phyloP scores from a whole-genome alignment of 2,113 vertebrate genomes.

The Herpetotheres cachinnans region DNA sequence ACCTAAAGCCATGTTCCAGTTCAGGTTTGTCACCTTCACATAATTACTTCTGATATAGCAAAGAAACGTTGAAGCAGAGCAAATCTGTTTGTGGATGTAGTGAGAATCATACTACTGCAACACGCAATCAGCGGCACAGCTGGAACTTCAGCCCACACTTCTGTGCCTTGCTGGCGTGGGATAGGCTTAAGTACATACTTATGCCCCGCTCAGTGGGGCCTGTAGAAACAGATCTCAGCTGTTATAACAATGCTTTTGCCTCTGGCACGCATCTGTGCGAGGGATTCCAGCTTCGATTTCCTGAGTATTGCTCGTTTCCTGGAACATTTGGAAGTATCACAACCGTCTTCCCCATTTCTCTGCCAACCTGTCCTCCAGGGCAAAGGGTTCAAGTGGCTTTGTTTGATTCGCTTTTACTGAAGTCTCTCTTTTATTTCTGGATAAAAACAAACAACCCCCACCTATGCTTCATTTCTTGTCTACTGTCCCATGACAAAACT shows the following conservation, averaged over 20 bases:
- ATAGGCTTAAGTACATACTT: not conserved
- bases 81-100: not conserved
- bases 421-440: not conserved
- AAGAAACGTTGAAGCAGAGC: not conserved
- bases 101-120: not conserved
- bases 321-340: not conserved
- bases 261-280: not conserved
- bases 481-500: not conserved
- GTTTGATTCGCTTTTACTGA: not conserved
- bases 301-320: not conserved
- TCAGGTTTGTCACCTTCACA: not conserved
- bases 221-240: slow-evolving; percentile 32
- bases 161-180: not conserved
- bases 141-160: slow-evolving; percentile 1
- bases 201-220: not conserved
- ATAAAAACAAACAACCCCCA: not conserved
- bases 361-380: not conserved
- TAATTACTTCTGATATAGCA: not conserved
- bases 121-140: not conserved
- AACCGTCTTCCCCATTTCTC: not conserved
- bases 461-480: not conserved
- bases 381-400: not conserved
- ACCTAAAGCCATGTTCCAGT: not conserved
- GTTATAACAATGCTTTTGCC: slow-evolving; percentile 4
- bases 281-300: not conserved